phyloP scores from a whole-genome alignment of 2,797 vertebrate genomes.

The Mus minutoides region DNA sequence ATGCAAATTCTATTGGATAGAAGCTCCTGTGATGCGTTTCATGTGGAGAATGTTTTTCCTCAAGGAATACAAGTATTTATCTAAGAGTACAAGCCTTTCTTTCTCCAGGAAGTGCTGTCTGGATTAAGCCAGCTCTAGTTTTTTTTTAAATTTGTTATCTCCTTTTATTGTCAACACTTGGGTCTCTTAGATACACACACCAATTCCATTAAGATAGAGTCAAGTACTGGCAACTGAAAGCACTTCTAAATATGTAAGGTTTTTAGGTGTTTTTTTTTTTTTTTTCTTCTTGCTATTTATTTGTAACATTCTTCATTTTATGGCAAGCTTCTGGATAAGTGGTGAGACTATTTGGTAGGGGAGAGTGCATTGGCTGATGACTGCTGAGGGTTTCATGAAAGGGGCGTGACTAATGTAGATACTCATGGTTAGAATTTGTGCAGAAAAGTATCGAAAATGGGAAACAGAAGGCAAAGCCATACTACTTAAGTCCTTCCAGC shows the following conservation, averaged over 20 bases:
- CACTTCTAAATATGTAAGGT: constrained; percentile 26
- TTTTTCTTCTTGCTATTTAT: constrained; percentile 28
- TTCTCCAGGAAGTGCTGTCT: neutral
- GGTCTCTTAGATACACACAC: constrained; percentile 11
- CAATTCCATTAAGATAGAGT: constrained; percentile 22
- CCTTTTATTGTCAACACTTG: constrained; percentile 13
- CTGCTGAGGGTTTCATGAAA: neutral
- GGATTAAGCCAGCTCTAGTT: neutral
- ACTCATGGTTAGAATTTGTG: constrained; percentile 17
- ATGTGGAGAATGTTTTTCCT: neutral
- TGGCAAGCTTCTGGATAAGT: constrained; percentile 22
- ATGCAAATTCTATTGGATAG: neutral
- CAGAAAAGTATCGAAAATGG: neutral
- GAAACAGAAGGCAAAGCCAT: constrained; percentile 20
- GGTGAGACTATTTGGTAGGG: neutral
- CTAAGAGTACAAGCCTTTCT: neutral
- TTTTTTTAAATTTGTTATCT: neutral
- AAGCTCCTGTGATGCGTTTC: neutral
- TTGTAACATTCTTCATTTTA: constrained; percentile 46
- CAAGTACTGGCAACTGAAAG: neutral
- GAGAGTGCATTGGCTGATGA: neutral
- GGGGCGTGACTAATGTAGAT: constrained; percentile 17
- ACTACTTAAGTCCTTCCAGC: constrained; percentile 20
- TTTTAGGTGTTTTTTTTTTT: constrained; percentile 6
- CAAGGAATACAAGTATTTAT: constrained; percentile 18